Percentiles rank a stretch among this genome's conserved stretches.
These are phyloP conservation scores for Coregonus ussuriensis DNA, from an alignment of 2,797 vertebrate species.

Conservation along the genomic window DNA sequence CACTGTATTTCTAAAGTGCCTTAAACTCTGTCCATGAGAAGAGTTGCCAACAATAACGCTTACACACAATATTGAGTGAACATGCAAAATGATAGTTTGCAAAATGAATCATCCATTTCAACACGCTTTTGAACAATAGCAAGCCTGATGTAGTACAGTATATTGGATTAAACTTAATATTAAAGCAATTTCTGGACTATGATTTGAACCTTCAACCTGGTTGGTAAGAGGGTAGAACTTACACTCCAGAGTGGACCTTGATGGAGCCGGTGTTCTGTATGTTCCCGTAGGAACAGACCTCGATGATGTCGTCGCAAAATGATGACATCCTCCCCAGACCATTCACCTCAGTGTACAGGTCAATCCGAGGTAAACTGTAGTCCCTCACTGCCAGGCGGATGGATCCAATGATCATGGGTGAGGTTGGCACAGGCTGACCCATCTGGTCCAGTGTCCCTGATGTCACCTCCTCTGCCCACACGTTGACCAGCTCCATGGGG, in stretches of 20 bases:
- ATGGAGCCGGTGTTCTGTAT: slow-evolving; percentile 89
- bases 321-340: slow-evolving; percentile 84
- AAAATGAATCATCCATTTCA: background rate
- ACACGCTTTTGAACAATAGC: background rate
- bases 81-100: background rate
- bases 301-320: slow-evolving; percentile 84
- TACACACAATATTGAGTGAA: background rate
- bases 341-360: slow-evolving; percentile 88
- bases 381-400: slow-evolving; percentile 88
- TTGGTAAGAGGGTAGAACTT: slow-evolving; percentile 66
- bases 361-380: slow-evolving; percentile 86
- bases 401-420: slow-evolving; percentile 87
- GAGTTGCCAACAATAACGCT: background rate
- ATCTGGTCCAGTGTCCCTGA: slow-evolving; percentile 64
- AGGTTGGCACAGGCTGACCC: slow-evolving; percentile 57
- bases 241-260: slow-evolving; percentile 92
- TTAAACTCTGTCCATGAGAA: background rate
- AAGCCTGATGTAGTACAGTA: background rate
- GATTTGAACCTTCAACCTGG: background rate
- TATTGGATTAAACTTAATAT: too few species aligned
- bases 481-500: slow-evolving; percentile 81
- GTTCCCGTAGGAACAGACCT: slow-evolving; percentile 82
- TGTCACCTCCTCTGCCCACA: slow-evolving; percentile 80
- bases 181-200: background rate
- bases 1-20: background rate